Percentiles rank a stretch among this genome's conserved stretches.
These are phyloP conservation scores for Erinaceus europaeus DNA, from an alignment of 2,113 vertebrate genomes.

Conservation along the genomic window DNA sequence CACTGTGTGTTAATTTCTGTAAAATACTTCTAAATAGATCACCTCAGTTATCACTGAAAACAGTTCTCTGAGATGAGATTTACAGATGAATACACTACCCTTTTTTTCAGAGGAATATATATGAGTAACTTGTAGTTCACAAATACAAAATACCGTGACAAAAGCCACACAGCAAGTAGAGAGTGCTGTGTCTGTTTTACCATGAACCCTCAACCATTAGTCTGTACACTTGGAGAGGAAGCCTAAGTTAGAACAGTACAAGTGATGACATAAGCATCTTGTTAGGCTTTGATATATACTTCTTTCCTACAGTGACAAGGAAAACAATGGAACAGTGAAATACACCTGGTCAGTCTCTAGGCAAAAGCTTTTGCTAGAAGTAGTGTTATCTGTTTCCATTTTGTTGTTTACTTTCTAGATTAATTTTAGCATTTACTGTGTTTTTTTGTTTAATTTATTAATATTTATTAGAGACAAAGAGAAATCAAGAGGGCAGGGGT, in stretches of 20 bases:
- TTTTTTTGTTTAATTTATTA: too few relatives aligned
- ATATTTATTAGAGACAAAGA: too few relatives aligned
- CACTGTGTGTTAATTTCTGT: background rate
- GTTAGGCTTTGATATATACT: background rate
- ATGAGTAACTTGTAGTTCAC: conserved; percentile 22
- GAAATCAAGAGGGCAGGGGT: too few relatives aligned
- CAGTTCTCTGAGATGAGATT: background rate
- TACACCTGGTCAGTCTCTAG: background rate
- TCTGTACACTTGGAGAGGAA: background rate
- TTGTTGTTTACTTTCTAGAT: background rate
- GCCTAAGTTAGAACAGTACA: too few relatives aligned
- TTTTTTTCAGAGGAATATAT: too few relatives aligned
- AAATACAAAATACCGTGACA: background rate
- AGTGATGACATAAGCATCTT: background rate
- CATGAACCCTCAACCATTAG: background rate
- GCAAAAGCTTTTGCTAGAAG: background rate
- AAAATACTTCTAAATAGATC: background rate
- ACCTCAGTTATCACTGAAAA: background rate
- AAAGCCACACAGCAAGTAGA: background rate
- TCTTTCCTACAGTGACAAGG: background rate
- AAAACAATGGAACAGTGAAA: background rate
- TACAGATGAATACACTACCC: background rate
- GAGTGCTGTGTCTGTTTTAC: background rate
- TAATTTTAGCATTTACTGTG: background rate
- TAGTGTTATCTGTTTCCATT: background rate